Percentiles rank a stretch among this genome's conserved stretches.
Conservation (phyloP, 2,888 invertebrate species). For the Beris chalybata region DNA sequence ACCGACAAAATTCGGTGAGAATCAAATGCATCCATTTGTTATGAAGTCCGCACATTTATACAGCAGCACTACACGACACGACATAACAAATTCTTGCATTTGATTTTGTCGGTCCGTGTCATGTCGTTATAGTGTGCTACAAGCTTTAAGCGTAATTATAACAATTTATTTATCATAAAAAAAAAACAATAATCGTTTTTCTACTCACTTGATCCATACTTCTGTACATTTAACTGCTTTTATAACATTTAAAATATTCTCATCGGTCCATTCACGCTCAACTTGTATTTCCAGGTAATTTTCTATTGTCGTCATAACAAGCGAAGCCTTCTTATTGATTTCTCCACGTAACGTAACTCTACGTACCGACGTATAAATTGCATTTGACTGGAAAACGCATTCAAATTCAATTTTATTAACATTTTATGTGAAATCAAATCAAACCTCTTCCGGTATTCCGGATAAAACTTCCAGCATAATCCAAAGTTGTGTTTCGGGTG, state of each 20-base stretch:
- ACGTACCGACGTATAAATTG: conserved; percentile 53
- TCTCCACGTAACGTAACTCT: conserved; percentile 51
- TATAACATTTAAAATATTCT: conserved; percentile 59
- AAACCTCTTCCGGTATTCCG: conserved; percentile 86
- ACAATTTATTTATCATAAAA: too few relatives aligned
- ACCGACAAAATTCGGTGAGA: too few relatives aligned
- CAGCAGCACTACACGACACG: too few relatives aligned
- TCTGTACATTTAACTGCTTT: conserved; percentile 62
- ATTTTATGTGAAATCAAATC: background rate
- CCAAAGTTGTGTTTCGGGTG: conserved; percentile 64
- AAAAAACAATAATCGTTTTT: background rate
- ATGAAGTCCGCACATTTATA: too few relatives aligned
- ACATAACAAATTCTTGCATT: too few relatives aligned
- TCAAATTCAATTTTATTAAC: conserved; percentile 1
- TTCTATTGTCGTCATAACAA: conserved; percentile 53
- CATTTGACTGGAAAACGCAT: conserved; percentile 45
- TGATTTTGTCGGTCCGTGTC: too few relatives aligned
- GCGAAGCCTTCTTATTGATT: conserved; percentile 49
- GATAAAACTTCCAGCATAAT: conserved; percentile 81
- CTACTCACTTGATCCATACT: conserved; percentile 63
- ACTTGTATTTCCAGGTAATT: conserved; percentile 50
- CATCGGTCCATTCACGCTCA: conserved; percentile 51
- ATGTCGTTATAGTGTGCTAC: too few relatives aligned
- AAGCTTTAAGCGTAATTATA: too few relatives aligned
- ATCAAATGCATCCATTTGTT: too few relatives aligned